Percentiles rank a stretch among this genome's conserved stretches.
phyloP scores from a whole-genome alignment of 1,140 invertebrate genomes.

The Ceratosolen solmsi region DNA sequence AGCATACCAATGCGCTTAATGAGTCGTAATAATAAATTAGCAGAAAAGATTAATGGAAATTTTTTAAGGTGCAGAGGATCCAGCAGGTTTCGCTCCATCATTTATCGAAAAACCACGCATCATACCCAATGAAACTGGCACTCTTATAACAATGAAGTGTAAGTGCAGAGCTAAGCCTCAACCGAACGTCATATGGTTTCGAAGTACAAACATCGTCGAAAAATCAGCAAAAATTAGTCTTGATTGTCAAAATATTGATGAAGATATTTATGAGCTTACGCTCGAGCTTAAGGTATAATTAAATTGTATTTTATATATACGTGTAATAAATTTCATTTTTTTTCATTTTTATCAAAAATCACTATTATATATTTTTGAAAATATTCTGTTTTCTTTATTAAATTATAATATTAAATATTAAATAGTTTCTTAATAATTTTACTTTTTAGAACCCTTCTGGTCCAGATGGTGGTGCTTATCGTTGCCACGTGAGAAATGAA shows the following conservation, averaged over 20 bases:
- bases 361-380: too few relatives aligned
- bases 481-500: conserved; percentile 97
- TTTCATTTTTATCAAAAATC: too few relatives aligned
- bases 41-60: conserved; percentile 61
- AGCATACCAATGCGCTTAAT: neutral
- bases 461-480: conserved; percentile 96
- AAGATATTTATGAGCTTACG: conserved; percentile 91
- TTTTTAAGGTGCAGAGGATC: conserved; percentile 87
- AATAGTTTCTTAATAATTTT: neutral
- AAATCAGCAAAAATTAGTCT: conserved; percentile 91
- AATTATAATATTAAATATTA: neutral
- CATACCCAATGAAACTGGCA: conserved; percentile 96
- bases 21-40: neutral
- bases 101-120: conserved; percentile 98
- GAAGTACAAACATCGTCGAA: conserved; percentile 87
- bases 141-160: conserved; percentile 96
- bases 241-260: conserved; percentile 81
- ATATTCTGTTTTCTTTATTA: too few relatives aligned
- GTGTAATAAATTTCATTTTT: neutral
- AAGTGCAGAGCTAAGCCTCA: conserved; percentile 94
- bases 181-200: conserved; percentile 91
- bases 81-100: conserved; percentile 91
- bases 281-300: conserved; percentile 87
- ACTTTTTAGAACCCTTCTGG: conserved; percentile 91
- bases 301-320: too few relatives aligned